Conservation (phyloP, 2,113 vertebrate genomes). For the Steatornis caripensis region DNA sequence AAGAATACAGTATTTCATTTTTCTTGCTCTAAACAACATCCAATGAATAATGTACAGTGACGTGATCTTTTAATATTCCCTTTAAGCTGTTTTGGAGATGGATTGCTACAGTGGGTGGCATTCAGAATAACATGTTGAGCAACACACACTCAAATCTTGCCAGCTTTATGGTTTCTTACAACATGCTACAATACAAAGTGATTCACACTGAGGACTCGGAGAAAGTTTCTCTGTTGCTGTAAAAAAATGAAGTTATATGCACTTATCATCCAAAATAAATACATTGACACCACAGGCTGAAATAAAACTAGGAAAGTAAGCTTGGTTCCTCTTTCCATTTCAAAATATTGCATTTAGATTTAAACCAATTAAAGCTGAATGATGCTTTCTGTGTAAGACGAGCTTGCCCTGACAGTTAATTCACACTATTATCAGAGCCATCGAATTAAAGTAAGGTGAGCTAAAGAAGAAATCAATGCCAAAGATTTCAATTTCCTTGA, state of each 20-base stretch:
- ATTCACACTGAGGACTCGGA: neutral
- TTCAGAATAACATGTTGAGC: neutral
- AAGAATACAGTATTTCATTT: neutral
- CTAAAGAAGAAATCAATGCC: neutral
- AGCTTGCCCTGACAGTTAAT: neutral
- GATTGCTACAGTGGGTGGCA: neutral
- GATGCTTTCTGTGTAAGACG: neutral
- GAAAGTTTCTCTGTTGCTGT: neutral
- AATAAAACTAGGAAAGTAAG: neutral
- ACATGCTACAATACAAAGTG: neutral
- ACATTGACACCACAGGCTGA: neutral
- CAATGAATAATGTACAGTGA: neutral
- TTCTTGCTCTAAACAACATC: neutral
- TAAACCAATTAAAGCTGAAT: neutral
- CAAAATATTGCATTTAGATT: neutral
- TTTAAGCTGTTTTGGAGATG: neutral
- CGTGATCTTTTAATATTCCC: neutral
- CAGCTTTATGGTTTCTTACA: neutral
- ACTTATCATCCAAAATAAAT: conserved; percentile 12
- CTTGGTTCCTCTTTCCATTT: neutral
- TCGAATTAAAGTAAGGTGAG: neutral
- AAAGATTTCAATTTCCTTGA: neutral
- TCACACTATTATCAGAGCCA: neutral
- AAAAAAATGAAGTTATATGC: neutral
- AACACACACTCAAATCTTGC: neutral